phyloP scores from a whole-genome alignment of 2,113 vertebrate genomes.

The Argyrosomus japonicus region DNA sequence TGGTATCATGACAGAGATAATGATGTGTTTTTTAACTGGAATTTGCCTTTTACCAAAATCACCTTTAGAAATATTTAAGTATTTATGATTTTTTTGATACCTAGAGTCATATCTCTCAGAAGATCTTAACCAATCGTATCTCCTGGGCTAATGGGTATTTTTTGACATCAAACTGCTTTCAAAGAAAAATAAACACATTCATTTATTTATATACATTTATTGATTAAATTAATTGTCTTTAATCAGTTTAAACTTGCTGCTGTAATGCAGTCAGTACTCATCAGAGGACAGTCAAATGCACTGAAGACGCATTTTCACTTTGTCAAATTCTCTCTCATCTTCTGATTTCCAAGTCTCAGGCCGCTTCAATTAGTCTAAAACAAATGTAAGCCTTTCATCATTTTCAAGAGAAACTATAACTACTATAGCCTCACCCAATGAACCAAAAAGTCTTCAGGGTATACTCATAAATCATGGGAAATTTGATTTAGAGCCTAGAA shows the following conservation, averaged over 20 bases:
- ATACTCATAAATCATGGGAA: background rate
- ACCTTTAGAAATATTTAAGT: background rate
- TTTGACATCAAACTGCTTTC: background rate
- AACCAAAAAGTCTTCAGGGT: background rate
- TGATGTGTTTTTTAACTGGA: background rate
- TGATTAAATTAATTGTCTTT: background rate
- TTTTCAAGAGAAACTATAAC: background rate
- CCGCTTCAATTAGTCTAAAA: background rate
- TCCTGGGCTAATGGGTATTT: background rate
- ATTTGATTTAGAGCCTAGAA: background rate
- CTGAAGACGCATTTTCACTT: background rate
- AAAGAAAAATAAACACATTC: background rate
- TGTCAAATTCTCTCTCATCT: no score
- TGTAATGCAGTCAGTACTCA: background rate
- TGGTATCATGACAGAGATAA: background rate
- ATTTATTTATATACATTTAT: background rate
- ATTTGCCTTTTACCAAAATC: background rate
- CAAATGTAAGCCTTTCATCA: background rate
- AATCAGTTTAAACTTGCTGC: background rate
- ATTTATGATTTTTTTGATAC: background rate
- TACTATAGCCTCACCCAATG: background rate
- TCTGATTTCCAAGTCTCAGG: background rate
- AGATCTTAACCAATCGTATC: background rate
- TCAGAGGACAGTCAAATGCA: background rate
- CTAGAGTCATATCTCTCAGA: background rate